Percentiles rank a stretch among this genome's conserved stretches.
phyloP scores from a whole-genome alignment of 2,888 invertebrate genomes.

The Lottia gigantea region DNA sequence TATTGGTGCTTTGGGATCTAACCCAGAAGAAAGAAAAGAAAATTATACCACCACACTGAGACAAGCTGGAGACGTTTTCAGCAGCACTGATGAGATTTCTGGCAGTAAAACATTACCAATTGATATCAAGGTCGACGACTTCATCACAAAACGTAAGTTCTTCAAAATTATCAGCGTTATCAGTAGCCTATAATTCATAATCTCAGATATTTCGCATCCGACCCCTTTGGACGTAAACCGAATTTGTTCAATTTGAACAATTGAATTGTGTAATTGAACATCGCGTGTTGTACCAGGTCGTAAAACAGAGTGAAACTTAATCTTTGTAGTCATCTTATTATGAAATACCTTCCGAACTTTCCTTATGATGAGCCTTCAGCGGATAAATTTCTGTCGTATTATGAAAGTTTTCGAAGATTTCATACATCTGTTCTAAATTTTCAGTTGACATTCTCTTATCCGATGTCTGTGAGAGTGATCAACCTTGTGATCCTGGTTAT shows the following conservation, averaged over 20 bases:
- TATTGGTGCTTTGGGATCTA: background rate
- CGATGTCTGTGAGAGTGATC: background rate
- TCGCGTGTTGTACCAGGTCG: too few relatives aligned
- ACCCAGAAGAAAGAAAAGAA: background rate
- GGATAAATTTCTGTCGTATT: too few relatives aligned
- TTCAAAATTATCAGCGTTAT: background rate
- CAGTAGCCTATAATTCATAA: too few relatives aligned
- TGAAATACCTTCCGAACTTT: too few relatives aligned
- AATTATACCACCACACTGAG: background rate
- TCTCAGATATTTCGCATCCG: too few relatives aligned
- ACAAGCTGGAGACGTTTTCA: background rate
- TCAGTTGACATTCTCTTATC: background rate
- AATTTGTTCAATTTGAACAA: too few relatives aligned
- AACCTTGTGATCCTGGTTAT: background rate
- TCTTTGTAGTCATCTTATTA: too few relatives aligned
- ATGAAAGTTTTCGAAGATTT: too few relatives aligned
- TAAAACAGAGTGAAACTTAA: too few relatives aligned
- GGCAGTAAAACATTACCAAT: background rate
- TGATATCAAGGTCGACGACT: background rate
- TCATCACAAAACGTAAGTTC: background rate
- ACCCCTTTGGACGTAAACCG: too few relatives aligned
- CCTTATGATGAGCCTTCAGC: too few relatives aligned
- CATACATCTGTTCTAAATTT: background rate
- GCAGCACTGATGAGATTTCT: background rate
- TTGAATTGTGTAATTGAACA: too few relatives aligned